These are phyloP conservation scores for Ameiurus melas DNA, from an alignment of 2,113 vertebrate species.

Conservation along the genomic window DNA sequence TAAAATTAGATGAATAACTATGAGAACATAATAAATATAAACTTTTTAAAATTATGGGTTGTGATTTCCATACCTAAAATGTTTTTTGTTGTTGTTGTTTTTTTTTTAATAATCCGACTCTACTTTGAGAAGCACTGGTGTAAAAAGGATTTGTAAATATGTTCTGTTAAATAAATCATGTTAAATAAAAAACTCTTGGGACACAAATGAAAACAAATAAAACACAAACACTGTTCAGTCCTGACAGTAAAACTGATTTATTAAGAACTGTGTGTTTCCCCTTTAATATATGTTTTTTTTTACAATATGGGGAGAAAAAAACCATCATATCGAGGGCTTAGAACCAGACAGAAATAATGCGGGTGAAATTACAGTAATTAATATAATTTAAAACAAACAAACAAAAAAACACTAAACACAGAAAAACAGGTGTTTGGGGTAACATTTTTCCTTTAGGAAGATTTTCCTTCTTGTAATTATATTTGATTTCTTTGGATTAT, in stretches of 20 bases:
- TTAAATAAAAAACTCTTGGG: background rate
- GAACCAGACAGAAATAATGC: background rate
- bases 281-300: background rate
- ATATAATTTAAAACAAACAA: background rate
- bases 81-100: too few species aligned
- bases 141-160: background rate
- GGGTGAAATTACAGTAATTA: background rate
- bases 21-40: background rate
- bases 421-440: background rate
- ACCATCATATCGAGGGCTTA: background rate
- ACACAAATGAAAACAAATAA: background rate
- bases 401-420: background rate
- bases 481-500: background rate
- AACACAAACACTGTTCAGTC: background rate
- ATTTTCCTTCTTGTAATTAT: background rate
- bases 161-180: background rate
- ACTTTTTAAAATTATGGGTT: background rate
- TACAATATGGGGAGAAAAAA: background rate
- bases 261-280: background rate
- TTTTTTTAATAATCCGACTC: background rate
- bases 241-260: conserved; percentile 9
- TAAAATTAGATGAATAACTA: background rate
- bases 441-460: background rate
- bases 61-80: background rate
- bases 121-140: background rate